Conservation (phyloP, 2,113 vertebrate genomes). For the Craseonycteris thonglongyai region DNA sequence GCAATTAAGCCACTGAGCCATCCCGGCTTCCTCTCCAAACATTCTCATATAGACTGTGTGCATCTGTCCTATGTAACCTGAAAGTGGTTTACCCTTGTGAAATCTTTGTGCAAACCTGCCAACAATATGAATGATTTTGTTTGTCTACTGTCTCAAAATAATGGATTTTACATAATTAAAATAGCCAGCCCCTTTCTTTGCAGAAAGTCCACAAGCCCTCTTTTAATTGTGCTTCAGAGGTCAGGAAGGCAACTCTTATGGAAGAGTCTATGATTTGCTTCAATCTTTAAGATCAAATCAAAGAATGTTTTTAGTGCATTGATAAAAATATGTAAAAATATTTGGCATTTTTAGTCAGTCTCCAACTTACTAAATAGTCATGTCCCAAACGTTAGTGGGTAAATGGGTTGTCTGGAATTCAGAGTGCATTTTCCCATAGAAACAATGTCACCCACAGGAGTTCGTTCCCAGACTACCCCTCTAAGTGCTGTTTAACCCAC, state of each 20-base stretch:
- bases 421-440: conserved; percentile 56
- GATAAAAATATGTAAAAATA: conserved; percentile 54
- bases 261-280: conserved; percentile 41
- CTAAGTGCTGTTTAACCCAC: conserved; percentile 30
- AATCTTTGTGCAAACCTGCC: conserved; percentile 29
- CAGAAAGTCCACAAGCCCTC: not conserved
- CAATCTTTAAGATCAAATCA: conserved; percentile 42
- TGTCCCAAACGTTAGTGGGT: conserved; percentile 46
- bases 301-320: conserved; percentile 54
- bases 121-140: conserved; percentile 44
- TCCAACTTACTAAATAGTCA: conserved; percentile 37
- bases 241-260: not conserved
- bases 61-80: conserved; percentile 45
- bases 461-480: conserved; percentile 44
- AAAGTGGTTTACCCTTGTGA: conserved; percentile 28
- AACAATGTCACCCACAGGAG: conserved; percentile 31
- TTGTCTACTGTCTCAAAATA: conserved; percentile 51
- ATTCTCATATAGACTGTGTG: not conserved
- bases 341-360: conserved; percentile 59
- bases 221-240: not conserved
- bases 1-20: no score
- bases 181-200: conserved; percentile 1
- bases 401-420: conserved; percentile 59
- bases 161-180: conserved; percentile 43
- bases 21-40: no score